Conservation (phyloP, 2,113 vertebrate genomes). For the Coreoperca whiteheadi region DNA sequence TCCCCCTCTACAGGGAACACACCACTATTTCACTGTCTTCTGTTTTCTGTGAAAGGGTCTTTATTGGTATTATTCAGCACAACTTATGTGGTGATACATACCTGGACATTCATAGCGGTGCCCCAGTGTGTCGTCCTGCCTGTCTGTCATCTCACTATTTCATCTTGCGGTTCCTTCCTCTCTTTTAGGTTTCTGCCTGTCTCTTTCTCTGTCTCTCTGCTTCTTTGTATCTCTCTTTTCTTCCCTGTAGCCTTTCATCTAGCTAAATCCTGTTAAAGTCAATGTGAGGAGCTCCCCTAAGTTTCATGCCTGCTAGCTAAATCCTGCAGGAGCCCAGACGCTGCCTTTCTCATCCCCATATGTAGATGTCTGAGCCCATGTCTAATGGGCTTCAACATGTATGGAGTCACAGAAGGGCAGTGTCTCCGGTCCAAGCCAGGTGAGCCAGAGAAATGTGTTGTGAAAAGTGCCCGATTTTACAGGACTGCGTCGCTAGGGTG, state of each 20-base stretch:
- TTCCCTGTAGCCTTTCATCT: constrained; percentile 71
- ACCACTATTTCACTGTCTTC: not conserved
- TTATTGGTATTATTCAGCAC: constrained; percentile 25
- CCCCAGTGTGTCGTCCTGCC: constrained; percentile 12
- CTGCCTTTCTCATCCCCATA: constrained; percentile 50
- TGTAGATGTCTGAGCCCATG: constrained; percentile 58
- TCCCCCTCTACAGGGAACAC: constrained; percentile 21
- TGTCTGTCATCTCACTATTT: constrained; percentile 24
- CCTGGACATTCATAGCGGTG: constrained; percentile 1
- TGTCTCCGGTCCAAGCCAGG: constrained; percentile 42
- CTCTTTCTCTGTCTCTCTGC: constrained; percentile 7
- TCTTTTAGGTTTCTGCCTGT: not conserved
- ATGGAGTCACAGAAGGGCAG: constrained; percentile 36
- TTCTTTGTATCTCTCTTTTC: constrained; percentile 45
- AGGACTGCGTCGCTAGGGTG: constrained; percentile 32
- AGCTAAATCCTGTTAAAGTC: constrained; percentile 74
- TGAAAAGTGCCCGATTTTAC: constrained; percentile 20
- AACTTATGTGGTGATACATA: constrained; percentile 2
- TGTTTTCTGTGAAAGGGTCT: constrained; percentile 6
- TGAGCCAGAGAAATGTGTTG: constrained; percentile 37
- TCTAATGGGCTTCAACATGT: constrained; percentile 61
- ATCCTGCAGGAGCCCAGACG: constrained; percentile 57
- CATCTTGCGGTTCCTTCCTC: not conserved
- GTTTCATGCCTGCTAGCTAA: constrained; percentile 64
- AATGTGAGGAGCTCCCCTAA: constrained; percentile 61